A percentile compares a stretch with the other conserved stretches of the same genome.
Conservation (phyloP, 2,888 invertebrate genomes). For the Tipula vernalis region DNA sequence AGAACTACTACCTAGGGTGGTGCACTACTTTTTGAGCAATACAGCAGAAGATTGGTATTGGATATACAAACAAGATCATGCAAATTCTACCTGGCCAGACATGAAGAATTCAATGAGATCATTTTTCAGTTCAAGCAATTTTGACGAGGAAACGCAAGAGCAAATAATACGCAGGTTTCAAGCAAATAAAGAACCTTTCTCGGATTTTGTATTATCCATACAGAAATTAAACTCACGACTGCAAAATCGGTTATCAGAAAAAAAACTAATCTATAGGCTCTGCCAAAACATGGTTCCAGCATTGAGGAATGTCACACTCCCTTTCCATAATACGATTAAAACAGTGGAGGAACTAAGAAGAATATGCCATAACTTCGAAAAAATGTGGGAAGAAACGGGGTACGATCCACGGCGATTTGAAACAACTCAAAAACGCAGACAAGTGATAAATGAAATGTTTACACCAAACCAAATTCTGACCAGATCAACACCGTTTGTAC, state of each 20-base stretch:
- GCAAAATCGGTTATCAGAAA: neutral
- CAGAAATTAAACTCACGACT: neutral
- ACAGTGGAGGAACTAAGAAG: neutral
- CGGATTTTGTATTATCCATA: neutral
- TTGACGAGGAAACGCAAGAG: too few relatives aligned
- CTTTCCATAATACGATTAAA: neutral
- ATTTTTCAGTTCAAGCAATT: too few relatives aligned
- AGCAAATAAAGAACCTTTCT: neutral
- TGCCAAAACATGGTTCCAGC: neutral
- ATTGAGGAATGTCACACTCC: neutral
- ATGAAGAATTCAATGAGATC: too few relatives aligned
- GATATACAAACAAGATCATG: too few relatives aligned
- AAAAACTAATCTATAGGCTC: neutral
- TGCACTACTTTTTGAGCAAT: too few relatives aligned
- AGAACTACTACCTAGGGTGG: neutral
- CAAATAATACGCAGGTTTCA: too few relatives aligned
- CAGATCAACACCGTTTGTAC: too few relatives aligned
- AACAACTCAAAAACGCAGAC: too few relatives aligned
- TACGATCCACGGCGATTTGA: neutral
- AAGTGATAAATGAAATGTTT: too few relatives aligned
- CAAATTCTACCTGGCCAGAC: too few relatives aligned
- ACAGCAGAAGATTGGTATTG: too few relatives aligned
- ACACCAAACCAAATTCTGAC: too few relatives aligned
- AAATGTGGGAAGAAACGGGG: neutral
- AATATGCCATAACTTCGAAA: neutral